Percentiles rank a stretch among this genome's conserved stretches.
phyloP scores from a whole-genome alignment of 2,797 vertebrate genomes.

The Rhincodon typus region DNA sequence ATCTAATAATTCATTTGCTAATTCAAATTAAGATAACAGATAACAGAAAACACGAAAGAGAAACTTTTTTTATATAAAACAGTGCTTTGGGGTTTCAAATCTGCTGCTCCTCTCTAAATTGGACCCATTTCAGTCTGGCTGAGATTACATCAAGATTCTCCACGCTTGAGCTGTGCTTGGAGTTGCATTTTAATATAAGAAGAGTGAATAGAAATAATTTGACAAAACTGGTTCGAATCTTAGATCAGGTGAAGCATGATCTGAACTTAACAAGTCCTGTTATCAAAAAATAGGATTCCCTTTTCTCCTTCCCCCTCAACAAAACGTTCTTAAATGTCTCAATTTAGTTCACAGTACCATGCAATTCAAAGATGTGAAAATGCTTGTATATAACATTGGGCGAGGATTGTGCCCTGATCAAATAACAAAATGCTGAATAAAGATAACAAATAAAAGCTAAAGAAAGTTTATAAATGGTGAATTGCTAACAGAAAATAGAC shows the following conservation, averaged over 20 bases:
- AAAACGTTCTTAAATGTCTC: neutral
- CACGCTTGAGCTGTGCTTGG: neutral
- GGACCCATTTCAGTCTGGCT: neutral
- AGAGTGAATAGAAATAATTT: neutral
- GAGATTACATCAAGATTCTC: neutral
- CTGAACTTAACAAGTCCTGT: slow-evolving; percentile 16
- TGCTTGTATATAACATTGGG: neutral
- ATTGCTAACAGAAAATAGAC: neutral
- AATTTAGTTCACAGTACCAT: neutral
- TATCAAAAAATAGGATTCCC: neutral
- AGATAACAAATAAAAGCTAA: neutral
- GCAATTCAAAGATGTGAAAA: neutral
- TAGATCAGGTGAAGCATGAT: neutral
- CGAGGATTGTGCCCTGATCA: neutral
- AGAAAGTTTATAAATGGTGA: neutral
- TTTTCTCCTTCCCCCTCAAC: neutral
- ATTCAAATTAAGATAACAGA: neutral
- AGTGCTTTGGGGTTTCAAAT: neutral
- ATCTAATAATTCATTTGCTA: neutral
- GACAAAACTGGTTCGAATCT: neutral
- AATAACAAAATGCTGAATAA: neutral
- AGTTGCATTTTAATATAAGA: neutral
- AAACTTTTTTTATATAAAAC: neutral
- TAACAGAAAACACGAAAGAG: neutral
- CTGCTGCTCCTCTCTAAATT: neutral